Evolutionary conservation across 30 jellyfish, hydroid and myxozoan species (phyloP), one percentile per base, ranked within the genome.

Genomic region (Aurelia coerulea): DNA sequence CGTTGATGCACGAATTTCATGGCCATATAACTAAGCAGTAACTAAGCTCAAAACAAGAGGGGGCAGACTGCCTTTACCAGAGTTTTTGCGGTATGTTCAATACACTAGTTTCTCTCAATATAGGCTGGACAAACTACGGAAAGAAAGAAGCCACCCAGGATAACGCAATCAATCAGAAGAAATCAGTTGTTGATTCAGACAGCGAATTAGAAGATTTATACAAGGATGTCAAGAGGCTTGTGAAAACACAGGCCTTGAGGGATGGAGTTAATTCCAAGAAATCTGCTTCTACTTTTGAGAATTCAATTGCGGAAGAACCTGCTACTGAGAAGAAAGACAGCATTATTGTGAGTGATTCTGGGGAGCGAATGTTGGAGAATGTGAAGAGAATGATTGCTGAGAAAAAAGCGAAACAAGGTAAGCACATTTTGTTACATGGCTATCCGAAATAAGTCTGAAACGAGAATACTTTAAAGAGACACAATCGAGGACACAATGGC

Each of bases 281-380:
- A 62, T 11, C 72, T 62, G 72, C 72, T 62, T 19, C 37, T 15
- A 0, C 72, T 62, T 2, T 59, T 7, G 50, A 67, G 78, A 17
- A 67, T 67, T 46, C 56, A 8, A 46, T 46, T 46, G 56, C 56
- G 56, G 56, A 46, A 46, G 56, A 46, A 46, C 56, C 56, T 31
- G 65, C 86, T 18, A 73, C 13, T 54, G 72, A 54, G 12, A 15
- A 10, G 19, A 76, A 10, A 6, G 86, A 76, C 1, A 59, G 62
- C 37, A 42, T 41, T 11, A 42, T 80, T 7, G 56, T 80, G 60
- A 64, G 60, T 41, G 90, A 80, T 65, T 80, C 90, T 8, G 90
- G 90, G 16, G 90, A 63, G 10, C 82, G 76, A 72, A 64, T 80
- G 81, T 80, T 65, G 74, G 74, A 70, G 56, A 65, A 51, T 71